These are phyloP conservation scores for Orestias chungarensis DNA, from an alignment of 2,797 vertebrate species.

Conservation along the genomic window DNA sequence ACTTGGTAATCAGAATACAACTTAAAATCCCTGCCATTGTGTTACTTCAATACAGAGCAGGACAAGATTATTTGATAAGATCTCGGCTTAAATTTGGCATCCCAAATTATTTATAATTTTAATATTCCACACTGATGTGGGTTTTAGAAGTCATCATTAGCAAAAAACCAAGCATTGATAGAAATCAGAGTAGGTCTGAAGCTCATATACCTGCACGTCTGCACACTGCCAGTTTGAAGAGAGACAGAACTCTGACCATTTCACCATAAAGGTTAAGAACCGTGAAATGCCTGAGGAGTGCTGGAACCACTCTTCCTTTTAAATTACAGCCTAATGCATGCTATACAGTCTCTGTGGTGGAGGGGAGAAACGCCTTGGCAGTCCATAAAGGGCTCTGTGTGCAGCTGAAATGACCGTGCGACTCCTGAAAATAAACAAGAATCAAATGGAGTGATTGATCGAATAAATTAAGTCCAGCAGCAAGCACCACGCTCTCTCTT, in stretches of 20 bases:
- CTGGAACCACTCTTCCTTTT: slow-evolving; percentile 65
- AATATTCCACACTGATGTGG: slow-evolving; percentile 45
- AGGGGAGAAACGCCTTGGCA: slow-evolving; percentile 64
- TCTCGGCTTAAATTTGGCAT: slow-evolving; percentile 18
- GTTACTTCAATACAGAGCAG: slow-evolving; percentile 46
- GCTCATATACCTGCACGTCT: slow-evolving; percentile 45
- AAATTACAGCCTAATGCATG: slow-evolving; percentile 61
- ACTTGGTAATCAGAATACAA: slow-evolving; percentile 47
- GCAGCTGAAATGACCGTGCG: slow-evolving; percentile 66
- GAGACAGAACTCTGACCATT: slow-evolving; percentile 72
- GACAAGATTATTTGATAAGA: slow-evolving; percentile 52
- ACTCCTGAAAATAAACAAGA: slow-evolving; percentile 80
- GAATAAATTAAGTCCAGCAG: slow-evolving; percentile 71
- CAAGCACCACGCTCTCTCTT: slow-evolving; percentile 14
- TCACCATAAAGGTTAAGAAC: slow-evolving; percentile 68
- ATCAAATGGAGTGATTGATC: slow-evolving; percentile 78
- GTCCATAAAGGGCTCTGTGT: slow-evolving; percentile 73
- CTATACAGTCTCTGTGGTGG: slow-evolving; percentile 46
- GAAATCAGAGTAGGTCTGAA: slow-evolving; percentile 58
- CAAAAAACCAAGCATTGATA: slow-evolving; percentile 49
- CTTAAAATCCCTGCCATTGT: slow-evolving; percentile 41
- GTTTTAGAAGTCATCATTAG: slow-evolving; percentile 59
- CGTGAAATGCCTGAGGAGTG: slow-evolving; percentile 73
- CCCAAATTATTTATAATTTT: slow-evolving; percentile 40
- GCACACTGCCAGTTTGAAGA: slow-evolving; percentile 64